phyloP scores from a whole-genome alignment of 2,113 vertebrate genomes.

The Podarcis cretensis region DNA sequence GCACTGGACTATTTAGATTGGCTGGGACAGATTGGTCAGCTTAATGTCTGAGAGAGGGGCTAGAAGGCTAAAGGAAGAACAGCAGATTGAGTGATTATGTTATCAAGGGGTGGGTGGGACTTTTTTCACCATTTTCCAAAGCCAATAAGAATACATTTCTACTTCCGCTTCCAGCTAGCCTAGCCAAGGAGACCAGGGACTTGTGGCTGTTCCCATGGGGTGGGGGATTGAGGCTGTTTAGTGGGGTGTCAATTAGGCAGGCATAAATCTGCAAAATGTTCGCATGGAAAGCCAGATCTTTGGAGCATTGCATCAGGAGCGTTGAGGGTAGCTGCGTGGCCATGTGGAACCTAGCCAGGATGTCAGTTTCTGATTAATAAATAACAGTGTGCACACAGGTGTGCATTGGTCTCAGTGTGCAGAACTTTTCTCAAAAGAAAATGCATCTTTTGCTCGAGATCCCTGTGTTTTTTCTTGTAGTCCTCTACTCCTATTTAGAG shows the following conservation, averaged over 20 bases:
- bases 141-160: no score
- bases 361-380: background rate
- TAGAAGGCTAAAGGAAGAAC: no score
- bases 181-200: no score
- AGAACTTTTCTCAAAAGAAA: background rate
- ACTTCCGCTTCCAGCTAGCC: no score
- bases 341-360: background rate
- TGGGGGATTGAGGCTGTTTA: background rate
- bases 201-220: no score
- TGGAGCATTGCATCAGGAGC: background rate
- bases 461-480: slow-evolving; percentile 47
- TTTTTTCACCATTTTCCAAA: no score
- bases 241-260: background rate
- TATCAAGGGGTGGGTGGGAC: no score
- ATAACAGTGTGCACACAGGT: background rate
- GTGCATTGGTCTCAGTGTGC: background rate
- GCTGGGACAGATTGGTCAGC: no score
- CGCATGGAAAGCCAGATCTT: background rate
- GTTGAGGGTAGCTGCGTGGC: no score
- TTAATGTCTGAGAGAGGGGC: no score
- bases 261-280: background rate
- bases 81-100: no score
- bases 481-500: slow-evolving; percentile 56
- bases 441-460: slow-evolving; percentile 44
- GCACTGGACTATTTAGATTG: no score